These are phyloP conservation scores for Polyergus mexicanus DNA, from an alignment of 1,140 invertebrate species.

Conservation along the genomic window DNA sequence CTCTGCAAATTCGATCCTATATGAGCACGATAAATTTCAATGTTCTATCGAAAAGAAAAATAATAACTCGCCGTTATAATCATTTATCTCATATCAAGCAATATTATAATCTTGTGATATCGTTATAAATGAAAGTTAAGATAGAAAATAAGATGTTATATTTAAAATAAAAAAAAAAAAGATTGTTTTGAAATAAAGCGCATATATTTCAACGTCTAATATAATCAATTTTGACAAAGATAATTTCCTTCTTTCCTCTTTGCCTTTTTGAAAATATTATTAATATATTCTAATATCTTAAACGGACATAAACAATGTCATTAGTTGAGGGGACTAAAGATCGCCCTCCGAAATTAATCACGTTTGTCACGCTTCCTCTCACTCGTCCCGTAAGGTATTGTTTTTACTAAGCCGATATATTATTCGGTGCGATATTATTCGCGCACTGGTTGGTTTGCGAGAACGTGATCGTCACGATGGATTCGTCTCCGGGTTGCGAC, in stretches of 20 bases:
- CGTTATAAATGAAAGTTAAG: not conserved
- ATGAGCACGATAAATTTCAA: not conserved
- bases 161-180: not conserved
- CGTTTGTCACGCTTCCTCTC: not conserved
- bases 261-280: not conserved
- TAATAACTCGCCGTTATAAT: not conserved
- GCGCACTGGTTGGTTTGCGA: slow-evolving; percentile 35
- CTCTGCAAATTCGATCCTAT: too few species aligned
- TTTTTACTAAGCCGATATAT: slow-evolving; percentile 42
- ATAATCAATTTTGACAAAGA: not conserved
- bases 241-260: not conserved
- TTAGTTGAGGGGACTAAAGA: not conserved
- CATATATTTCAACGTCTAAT: not conserved
- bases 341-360: slow-evolving; percentile 30
- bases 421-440: slow-evolving; percentile 42
- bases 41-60: not conserved
- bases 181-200: not conserved
- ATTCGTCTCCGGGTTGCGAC: slow-evolving; percentile 26
- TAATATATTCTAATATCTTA: not conserved
- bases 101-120: not conserved
- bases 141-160: not conserved
- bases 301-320: not conserved
- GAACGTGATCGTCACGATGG: slow-evolving; percentile 46
- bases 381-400: not conserved
- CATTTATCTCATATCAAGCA: not conserved